Evolutionary conservation across 2,113 vertebrate genomes (phyloP).

Genomic region (Seriola dumerili): DNA sequence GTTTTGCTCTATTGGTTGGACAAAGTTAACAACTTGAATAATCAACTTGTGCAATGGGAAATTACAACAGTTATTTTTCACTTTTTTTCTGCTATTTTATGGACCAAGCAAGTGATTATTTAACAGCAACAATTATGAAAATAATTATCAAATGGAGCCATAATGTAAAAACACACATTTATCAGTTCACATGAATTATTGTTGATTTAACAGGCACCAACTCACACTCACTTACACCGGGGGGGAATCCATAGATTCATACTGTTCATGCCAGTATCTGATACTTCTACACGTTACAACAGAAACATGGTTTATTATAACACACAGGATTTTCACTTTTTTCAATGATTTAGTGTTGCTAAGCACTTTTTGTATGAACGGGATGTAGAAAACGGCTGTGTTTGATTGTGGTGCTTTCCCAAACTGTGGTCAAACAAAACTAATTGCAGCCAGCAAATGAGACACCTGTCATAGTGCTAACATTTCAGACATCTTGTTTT

Average conservation of each 20-base stretch:
- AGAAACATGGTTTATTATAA: not conserved
- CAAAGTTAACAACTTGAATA: no score
- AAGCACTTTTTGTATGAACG: not conserved
- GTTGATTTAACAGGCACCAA: not conserved
- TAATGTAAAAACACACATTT: not conserved
- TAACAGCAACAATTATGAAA: not conserved
- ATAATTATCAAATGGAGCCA: not conserved
- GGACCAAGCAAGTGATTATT: no score
- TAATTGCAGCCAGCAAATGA: conserved; percentile 4
- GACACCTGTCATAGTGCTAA: conserved; percentile 45
- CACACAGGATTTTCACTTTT: not conserved
- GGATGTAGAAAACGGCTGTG: not conserved
- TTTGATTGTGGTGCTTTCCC: conserved; percentile 60
- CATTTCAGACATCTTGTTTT: conserved; percentile 76
- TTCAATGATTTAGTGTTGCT: not conserved
- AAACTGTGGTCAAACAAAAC: conserved; percentile 19
- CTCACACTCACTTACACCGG: not conserved
- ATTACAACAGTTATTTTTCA: no score
- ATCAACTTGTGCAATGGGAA: no score
- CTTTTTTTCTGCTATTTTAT: no score
- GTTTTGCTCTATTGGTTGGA: no score
- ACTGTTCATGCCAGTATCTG: not conserved
- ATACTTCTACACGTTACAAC: not conserved
- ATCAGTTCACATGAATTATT: not conserved
- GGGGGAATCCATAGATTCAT: not conserved